A percentile compares a stretch with the other conserved stretches of the same genome.
Evolutionary conservation across 37 sponge, comb jelly and placozoan genomes (phyloP).

Genomic region (Spongilla lacustris): DNA sequence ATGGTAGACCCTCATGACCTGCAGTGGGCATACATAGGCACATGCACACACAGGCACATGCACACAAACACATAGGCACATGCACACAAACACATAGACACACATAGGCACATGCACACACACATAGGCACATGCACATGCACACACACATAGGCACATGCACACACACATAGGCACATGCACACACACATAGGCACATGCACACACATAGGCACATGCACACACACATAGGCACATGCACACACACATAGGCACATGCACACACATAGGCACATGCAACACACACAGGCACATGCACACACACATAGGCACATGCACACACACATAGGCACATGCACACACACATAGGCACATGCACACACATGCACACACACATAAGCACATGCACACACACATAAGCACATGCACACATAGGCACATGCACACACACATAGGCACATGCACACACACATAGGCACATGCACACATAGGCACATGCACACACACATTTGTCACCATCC

Average conservation of each 20-base stretch:
- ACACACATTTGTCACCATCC: not conserved
- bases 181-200: conserved; percentile 7
- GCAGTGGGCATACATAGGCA: not conserved
- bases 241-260: not conserved
- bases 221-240: conserved; percentile 13
- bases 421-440: conserved; percentile 19
- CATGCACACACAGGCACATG: not conserved
- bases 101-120: not conserved
- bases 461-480: not conserved
- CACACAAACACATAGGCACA: too few species aligned
- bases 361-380: not conserved
- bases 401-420: not conserved
- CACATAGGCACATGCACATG: conserved; percentile 8
- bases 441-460: conserved; percentile 3
- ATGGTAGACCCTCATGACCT: conserved; percentile 48
- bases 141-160: not conserved
- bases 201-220: not conserved
- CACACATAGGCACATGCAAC: too few species aligned
- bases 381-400: conserved; percentile 12
- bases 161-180: too few species aligned
- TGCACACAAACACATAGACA: too few species aligned
- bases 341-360: conserved; percentile 7
- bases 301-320: not conserved
- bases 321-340: too few species aligned
- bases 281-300: conserved; percentile 8